Conservation (phyloP, 1,140 invertebrate genomes). For the Amyelois transitella region DNA sequence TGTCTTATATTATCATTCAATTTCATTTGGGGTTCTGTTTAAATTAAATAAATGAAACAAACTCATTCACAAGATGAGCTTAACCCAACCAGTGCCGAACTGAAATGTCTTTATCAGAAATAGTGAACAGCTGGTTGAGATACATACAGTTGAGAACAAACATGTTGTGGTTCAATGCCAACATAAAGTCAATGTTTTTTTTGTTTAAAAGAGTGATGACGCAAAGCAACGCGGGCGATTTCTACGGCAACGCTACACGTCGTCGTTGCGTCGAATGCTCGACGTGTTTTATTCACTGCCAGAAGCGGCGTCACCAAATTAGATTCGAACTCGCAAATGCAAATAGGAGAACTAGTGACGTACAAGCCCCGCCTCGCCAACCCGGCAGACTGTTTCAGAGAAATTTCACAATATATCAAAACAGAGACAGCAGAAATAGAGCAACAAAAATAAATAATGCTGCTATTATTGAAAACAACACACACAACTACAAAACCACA, state of each 20-base stretch:
- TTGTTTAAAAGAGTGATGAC: background rate
- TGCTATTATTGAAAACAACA: background rate
- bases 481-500: background rate
- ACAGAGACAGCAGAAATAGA: slow-evolving; percentile 38
- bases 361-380: slow-evolving; percentile 42
- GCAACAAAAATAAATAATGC: slow-evolving; percentile 13
- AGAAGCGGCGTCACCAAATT: slow-evolving; percentile 60
- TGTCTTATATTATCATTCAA: no score
- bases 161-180: background rate
- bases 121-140: background rate
- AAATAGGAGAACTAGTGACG: slow-evolving; percentile 46
- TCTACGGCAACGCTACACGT: background rate
- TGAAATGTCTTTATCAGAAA: background rate
- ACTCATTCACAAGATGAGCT: no score
- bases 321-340: slow-evolving; percentile 41
- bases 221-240: background rate
- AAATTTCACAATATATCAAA: slow-evolving; percentile 40
- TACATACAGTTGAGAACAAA: background rate
- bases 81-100: no score
- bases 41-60: no score
- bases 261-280: slow-evolving; percentile 5
- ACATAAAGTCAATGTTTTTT: background rate
- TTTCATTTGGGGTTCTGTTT: background rate
- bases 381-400: slow-evolving; percentile 21
- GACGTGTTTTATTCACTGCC: slow-evolving; percentile 13